Evolutionary conservation across 2,888 invertebrate genomes (phyloP).

Genomic region (Rhagophthalmus giganteus): DNA sequence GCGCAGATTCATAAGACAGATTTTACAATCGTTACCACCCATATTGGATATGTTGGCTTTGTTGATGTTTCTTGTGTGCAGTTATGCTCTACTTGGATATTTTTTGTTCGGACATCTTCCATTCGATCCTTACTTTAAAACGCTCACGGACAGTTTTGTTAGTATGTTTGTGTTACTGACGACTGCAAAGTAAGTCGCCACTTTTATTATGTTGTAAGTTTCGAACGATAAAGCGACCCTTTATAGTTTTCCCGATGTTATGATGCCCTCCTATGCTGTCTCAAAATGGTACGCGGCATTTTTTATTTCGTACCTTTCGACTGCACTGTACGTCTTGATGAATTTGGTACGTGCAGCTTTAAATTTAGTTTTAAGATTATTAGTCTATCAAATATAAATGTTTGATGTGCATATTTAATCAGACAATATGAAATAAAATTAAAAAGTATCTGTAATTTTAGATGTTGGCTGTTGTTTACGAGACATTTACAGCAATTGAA

Average conservation of each 20-base stretch:
- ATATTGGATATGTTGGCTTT: constrained; percentile 86
- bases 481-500: constrained; percentile 84
- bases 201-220: neutral
- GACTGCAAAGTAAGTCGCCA: constrained; percentile 78
- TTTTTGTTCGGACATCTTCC: constrained; percentile 77
- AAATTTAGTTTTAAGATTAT: neutral
- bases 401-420: too few species aligned
- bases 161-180: constrained; percentile 88
- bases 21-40: constrained; percentile 82
- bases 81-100: constrained; percentile 80
- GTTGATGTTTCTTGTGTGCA: constrained; percentile 80
- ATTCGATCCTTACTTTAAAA: constrained; percentile 75
- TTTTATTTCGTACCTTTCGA: constrained; percentile 83
- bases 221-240: constrained; percentile 1
- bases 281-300: constrained; percentile 83
- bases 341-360: constrained; percentile 66
- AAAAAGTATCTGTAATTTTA: too few species aligned
- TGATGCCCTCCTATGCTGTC: constrained; percentile 86
- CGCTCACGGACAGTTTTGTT: constrained; percentile 80
- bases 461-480: constrained; percentile 90
- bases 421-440: too few species aligned
- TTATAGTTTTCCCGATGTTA: constrained; percentile 85
- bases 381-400: too few species aligned
- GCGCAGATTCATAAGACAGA: constrained; percentile 73
- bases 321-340: constrained; percentile 85